These are phyloP conservation scores for Sula dactylatra DNA, from an alignment of 2,113 vertebrate genomes.

Conservation along the genomic window DNA sequence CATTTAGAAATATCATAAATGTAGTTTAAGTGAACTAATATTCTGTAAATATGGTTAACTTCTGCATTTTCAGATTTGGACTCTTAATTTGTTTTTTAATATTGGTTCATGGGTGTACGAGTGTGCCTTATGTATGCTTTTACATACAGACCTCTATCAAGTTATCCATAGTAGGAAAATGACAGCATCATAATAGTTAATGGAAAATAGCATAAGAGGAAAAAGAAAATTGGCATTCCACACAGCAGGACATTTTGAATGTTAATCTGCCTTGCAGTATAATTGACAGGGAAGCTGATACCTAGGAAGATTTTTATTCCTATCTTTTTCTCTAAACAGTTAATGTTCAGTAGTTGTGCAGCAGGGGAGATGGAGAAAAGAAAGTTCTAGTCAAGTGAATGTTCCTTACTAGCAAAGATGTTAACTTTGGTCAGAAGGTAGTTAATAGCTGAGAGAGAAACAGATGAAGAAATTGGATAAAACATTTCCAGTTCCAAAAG, in stretches of 20 bases:
- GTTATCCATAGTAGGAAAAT: not conserved
- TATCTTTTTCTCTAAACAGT: slow-evolving; percentile 5
- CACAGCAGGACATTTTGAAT: slow-evolving; percentile 36
- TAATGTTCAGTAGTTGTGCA: not conserved
- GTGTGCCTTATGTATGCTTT: not conserved
- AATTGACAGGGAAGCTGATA: slow-evolving; percentile 50
- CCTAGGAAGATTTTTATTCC: slow-evolving; percentile 37
- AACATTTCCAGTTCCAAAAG: slow-evolving; percentile 56
- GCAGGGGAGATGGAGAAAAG: not conserved
- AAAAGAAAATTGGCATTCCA: slow-evolving; percentile 49
- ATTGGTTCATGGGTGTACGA: not conserved
- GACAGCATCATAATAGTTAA: slow-evolving; percentile 23
- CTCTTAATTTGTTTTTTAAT: not conserved
- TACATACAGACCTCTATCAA: not conserved
- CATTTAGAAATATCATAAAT: not conserved
- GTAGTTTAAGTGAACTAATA: not conserved
- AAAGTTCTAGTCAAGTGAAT: slow-evolving; percentile 21
- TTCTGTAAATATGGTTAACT: not conserved
- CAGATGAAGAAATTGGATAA: slow-evolving; percentile 58
- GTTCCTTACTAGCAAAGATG: slow-evolving; percentile 32
- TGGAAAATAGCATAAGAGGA: not conserved
- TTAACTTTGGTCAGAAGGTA: slow-evolving; percentile 46
- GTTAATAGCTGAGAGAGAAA: slow-evolving; percentile 56
- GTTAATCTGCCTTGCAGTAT: slow-evolving; percentile 46
- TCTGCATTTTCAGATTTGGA: not conserved